Base-by-base conservation (phyloP, 2,113 vertebrate genomes). In the Ophthalmolycus amberensis region DNA sequence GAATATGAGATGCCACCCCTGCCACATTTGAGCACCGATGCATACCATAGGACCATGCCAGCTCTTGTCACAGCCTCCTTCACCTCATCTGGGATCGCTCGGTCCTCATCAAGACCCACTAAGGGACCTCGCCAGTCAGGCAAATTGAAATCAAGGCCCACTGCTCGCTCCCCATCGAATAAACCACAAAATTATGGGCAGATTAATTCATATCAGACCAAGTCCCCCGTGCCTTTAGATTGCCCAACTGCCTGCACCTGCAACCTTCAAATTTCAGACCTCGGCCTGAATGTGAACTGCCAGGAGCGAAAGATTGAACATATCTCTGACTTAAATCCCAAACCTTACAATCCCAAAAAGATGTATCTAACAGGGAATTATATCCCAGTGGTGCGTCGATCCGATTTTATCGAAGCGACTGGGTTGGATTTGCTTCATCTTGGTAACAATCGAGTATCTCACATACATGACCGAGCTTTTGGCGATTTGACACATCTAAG, bases 241-340 rank as follows among this genome's bases (percentile, higher is more conserved):
- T 99, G 98, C 76, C 98, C 98, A 54, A 95, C 96, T 52, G 96
- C 96, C 88, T 99, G 98, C 91, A 97, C 96, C 60, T 99, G 98
- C 92, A 99, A 99, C 88, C 94, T 99, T 86, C 98, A 99, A 90
- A 99, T 99, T 90, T 99, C 98, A 71, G 98, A 99, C 83, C 94
- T 99, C n/a, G 98, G 98, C 70, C 95, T 99, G 87, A 99, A 99
- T 2, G 97, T 99, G 59, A 99, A 99, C 91, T 99, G 98, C 91
- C 98, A 99, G 90, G 98, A 99, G 89, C 94, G 97, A 74, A 98
- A 98, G 92, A 98, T 99, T 0, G 97, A 99, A 87, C 96, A 96
- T 56, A 97, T 99, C 56, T 96, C 97, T 0, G 97, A 99, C 72
- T 94, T 99, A 85, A 95, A 96, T 80, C 98, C 98, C 83, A 99